These are phyloP conservation scores for Eremobia ochroleuca DNA, from an alignment of 2,888 invertebrate species.

Conservation along the genomic window DNA sequence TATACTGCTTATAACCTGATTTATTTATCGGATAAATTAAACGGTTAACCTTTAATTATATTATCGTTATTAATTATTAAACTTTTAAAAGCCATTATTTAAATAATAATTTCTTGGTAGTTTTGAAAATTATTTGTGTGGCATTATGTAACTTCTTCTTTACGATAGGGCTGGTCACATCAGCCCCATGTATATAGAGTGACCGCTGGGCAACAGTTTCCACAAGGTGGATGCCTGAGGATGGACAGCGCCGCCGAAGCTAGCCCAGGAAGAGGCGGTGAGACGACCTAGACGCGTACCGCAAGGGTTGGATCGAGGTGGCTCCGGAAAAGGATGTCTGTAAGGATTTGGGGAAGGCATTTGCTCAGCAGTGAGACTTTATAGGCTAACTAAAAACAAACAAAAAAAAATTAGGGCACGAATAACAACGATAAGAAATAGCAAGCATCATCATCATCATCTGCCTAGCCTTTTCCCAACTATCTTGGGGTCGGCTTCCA, in stretches of 20 bases:
- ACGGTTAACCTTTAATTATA: background rate
- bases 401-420: background rate
- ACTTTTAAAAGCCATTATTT: background rate
- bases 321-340: background rate
- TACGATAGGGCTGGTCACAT: background rate
- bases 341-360: background rate
- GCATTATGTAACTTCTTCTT: background rate
- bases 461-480: no score
- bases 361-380: background rate
- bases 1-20: no score
- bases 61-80: background rate
- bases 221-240: background rate
- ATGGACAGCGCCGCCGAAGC: background rate
- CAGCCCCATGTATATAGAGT: background rate
- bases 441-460: no score
- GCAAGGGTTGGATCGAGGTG: background rate
- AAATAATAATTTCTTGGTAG: background rate
- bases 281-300: background rate
- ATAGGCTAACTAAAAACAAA: background rate
- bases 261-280: background rate
- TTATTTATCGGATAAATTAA: background rate
- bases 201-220: background rate
- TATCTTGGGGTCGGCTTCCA: no score
- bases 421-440: background rate
- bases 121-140: background rate